A percentile compares a stretch with the other conserved stretches of the same genome.
phyloP scores from a whole-genome alignment of 2,113 vertebrate genomes.

The Nothocercus julius region DNA sequence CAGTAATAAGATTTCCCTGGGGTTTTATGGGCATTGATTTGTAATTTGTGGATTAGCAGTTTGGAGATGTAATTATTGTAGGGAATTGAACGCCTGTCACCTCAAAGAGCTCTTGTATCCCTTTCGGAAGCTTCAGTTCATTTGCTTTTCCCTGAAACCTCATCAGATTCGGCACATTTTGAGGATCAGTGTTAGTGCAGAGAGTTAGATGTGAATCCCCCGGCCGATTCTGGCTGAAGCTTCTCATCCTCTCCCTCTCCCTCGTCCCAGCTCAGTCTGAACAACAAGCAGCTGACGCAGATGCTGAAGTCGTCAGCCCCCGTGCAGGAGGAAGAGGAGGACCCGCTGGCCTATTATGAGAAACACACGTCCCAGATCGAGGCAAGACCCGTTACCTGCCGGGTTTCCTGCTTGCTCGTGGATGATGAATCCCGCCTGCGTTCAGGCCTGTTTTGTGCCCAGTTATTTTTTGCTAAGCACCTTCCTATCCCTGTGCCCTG shows the following conservation, averaged over 20 bases:
- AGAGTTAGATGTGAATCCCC: neutral
- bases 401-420: fast-evolving
- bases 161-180: neutral
- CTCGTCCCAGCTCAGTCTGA: slow-evolving; percentile 87
- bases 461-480: neutral
- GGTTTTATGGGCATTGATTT: slow-evolving; percentile 41
- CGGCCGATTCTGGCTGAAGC: neutral
- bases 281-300: slow-evolving; percentile 92
- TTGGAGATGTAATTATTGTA: slow-evolving; percentile 62
- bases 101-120: neutral
- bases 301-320: slow-evolving; percentile 90
- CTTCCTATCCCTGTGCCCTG: neutral
- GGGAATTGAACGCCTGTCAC: slow-evolving; percentile 53
- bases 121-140: slow-evolving; percentile 28
- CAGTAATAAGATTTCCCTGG: slow-evolving; percentile 49
- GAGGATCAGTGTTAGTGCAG: neutral
- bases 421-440: neutral
- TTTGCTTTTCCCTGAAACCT: slow-evolving; percentile 26
- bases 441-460: neutral
- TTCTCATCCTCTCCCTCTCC: neutral
- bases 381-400: slow-evolving; percentile 59
- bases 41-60: slow-evolving; percentile 68
- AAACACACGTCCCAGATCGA: slow-evolving; percentile 92
- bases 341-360: slow-evolving; percentile 90
- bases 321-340: slow-evolving; percentile 85